Base-by-base conservation (phyloP, 2,797 vertebrate genomes). In the Anas bahamensis region DNA sequence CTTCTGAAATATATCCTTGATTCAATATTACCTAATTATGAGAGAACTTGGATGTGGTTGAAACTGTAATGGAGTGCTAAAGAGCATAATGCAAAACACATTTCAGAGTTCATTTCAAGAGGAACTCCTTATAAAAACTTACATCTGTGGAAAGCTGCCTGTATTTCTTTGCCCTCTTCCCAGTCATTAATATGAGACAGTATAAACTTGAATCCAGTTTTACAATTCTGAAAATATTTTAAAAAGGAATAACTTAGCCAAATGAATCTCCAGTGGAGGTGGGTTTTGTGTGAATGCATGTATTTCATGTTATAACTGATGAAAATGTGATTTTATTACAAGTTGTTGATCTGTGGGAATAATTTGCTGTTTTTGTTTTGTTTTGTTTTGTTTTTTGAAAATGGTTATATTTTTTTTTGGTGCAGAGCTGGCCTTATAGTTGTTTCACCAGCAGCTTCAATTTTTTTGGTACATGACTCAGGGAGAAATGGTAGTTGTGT, bases 61-160 rank as follows among this genome's bases (percentile, higher is more conserved):
- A 80, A 94, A 75, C 19, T 12, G 5, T 82, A 84, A 94, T 41
- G 61, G 24, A 56, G 35, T 70, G 55, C 17, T 93, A 88, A 86
- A 71, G 12, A 65, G 10, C 16, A 28, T 81, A 71, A 75, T 37
- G 31, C 31, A 75, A 79, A 88, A 44, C 9, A n/a, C 11, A 56
- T 71, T 93, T 93, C 71, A 68, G 70, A 83, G 63, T 41, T 91
- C 26, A 56, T 81, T 96, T 75, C 48, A 16, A 66, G 55, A 77
- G 16, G 35, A 89, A 44, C 16, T 85, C 33, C 11, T 71, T 57
- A 29, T 77, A 83, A 93, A 94, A 68, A 4, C 26, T 88, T 33
- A 65, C 10, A 23, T 35, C 31, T 14, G 16, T 18, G 7, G 4
- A 86, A 21, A 86, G 35, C 10, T 57, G 50, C 56, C 18, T 42